Conservation (phyloP, 2,113 vertebrate species). For the Sapayoa aenigma region DNA sequence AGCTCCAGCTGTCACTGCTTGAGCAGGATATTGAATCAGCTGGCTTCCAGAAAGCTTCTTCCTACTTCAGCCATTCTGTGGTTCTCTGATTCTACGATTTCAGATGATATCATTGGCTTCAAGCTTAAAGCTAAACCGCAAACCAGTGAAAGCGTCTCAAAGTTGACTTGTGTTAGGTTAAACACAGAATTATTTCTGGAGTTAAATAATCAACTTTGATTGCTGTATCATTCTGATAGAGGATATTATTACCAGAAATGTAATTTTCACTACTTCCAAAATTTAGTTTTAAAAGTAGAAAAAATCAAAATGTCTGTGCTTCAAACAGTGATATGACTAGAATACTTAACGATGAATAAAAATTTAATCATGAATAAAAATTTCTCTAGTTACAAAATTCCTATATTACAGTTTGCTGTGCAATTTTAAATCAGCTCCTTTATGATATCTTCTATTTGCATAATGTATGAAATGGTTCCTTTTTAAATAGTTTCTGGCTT, state of each 20-base stretch:
- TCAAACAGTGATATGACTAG: not conserved
- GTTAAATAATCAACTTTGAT: not conserved
- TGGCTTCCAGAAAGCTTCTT: not conserved
- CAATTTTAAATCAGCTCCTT: not conserved
- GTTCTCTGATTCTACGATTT: not conserved
- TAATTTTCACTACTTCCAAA: not conserved
- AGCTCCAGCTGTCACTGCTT: not conserved
- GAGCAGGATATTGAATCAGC: not conserved
- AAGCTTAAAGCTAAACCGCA: not conserved
- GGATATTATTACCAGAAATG: not conserved
- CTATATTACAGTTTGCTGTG: not conserved
- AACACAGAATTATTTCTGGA: not conserved
- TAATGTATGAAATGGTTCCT: not conserved
- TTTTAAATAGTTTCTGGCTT: not conserved
- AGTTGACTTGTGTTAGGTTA: not conserved
- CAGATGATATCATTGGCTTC: not conserved
- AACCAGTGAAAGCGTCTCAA: not conserved
- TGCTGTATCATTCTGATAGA: not conserved
- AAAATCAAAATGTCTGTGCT: not conserved
- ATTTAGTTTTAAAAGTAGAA: not conserved
- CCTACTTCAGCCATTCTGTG: not conserved
- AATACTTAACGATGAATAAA: not conserved
- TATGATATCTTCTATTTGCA: not conserved
- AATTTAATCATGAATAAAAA: not conserved
- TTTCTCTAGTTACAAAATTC: not conserved